Evolutionary conservation across 2,888 invertebrate genomes (phyloP).

Genomic region (Cylindroiulus punctatus): DNA sequence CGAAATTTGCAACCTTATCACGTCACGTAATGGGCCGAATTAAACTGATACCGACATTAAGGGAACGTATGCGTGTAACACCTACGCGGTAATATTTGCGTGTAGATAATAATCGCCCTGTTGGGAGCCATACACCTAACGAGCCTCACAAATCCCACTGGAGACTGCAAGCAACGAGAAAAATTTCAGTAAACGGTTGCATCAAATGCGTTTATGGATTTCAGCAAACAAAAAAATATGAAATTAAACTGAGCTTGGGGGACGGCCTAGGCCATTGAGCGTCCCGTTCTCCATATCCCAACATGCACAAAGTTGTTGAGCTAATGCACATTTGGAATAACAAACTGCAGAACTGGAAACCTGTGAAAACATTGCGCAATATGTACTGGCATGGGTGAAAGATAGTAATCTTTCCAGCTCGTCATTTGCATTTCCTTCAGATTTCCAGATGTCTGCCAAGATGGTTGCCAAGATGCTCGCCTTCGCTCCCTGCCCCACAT

Average conservation of each 20-base stretch:
- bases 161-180: neutral
- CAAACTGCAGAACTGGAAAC: neutral
- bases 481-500: neutral
- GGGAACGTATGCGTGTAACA: neutral
- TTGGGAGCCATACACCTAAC: neutral
- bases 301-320: neutral
- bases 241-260: slow-evolving; percentile 7
- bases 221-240: neutral
- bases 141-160: neutral
- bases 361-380: neutral
- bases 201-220: neutral
- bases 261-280: neutral
- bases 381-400: neutral
- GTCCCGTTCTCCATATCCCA: neutral
- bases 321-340: neutral
- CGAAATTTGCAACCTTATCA: slow-evolving; percentile 12
- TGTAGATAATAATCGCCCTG: neutral
- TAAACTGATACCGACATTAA: neutral
- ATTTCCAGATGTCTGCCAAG: slow-evolving; percentile 20
- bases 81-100: neutral
- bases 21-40: neutral
- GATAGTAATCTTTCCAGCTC: no score
- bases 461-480: neutral
- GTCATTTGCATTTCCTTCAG: neutral
- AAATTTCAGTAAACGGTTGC: neutral